phyloP scores from a whole-genome alignment of 2,113 vertebrate species.

The Ondatra zibethicus region DNA sequence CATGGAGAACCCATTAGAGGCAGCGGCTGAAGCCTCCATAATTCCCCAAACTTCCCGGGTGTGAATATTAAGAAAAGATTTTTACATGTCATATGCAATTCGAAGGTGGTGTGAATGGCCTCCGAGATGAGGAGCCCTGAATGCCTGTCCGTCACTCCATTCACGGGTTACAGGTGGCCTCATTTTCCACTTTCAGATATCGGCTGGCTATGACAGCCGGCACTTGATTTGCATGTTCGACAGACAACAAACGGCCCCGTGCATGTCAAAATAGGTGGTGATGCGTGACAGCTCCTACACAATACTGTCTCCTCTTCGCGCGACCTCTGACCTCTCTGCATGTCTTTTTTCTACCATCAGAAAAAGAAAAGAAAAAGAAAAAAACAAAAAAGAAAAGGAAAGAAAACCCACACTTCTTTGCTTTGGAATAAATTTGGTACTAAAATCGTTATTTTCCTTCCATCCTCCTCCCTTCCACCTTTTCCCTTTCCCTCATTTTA shows the following conservation, averaged over 20 bases:
- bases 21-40: slow-evolving; percentile 95
- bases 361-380: slow-evolving; percentile 80
- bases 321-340: slow-evolving; percentile 97
- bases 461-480: slow-evolving; percentile 75
- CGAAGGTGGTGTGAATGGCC: slow-evolving; percentile 95
- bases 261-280: slow-evolving; percentile 99
- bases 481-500: slow-evolving; percentile 68
- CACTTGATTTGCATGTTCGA: slow-evolving; percentile 99
- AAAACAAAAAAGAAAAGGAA: slow-evolving; percentile 78
- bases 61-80: slow-evolving; percentile 99
- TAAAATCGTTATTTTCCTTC: slow-evolving; percentile 93
- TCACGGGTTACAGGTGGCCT: slow-evolving; percentile 99
- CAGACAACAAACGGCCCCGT: slow-evolving; percentile 99
- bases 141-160: slow-evolving; percentile 99
- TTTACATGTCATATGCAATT: slow-evolving; percentile 97
- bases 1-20: slow-evolving; percentile 97
- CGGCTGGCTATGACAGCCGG: slow-evolving; percentile 98
- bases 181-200: slow-evolving; percentile 97
- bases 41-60: slow-evolving; percentile 96
- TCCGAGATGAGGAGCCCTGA: slow-evolving; percentile 95
- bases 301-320: slow-evolving; percentile 99
- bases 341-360: slow-evolving; percentile 98
- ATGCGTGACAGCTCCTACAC: slow-evolving; percentile 99
- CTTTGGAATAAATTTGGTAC: slow-evolving; percentile 97
- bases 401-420: slow-evolving; percentile 86